Evolutionary conservation across 2,797 vertebrate species (phyloP).

Genomic region (Chlorospingus semifuscus): DNA sequence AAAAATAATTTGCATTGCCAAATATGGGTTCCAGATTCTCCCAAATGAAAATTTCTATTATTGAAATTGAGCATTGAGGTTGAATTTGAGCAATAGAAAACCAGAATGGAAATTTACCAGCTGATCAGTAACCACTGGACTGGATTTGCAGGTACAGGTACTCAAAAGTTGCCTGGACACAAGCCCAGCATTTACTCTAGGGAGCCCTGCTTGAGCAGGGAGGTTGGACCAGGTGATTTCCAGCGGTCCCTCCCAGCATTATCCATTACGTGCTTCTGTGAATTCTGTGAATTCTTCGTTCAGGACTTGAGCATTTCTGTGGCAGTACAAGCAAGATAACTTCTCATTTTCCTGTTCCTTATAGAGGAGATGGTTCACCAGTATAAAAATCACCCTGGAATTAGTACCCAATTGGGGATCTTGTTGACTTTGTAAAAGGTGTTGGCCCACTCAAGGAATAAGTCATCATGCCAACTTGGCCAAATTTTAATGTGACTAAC

Average conservation of each 20-base stretch:
- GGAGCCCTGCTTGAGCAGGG: not conserved
- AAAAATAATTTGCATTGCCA: conserved; percentile 28
- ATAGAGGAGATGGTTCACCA: not conserved
- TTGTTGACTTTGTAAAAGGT: not conserved
- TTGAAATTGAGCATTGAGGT: conserved; percentile 9
- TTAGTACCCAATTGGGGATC: not conserved
- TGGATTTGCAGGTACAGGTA: not conserved
- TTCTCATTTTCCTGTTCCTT: not conserved
- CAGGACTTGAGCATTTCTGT: conserved; percentile 31
- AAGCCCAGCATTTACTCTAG: not conserved
- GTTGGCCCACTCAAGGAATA: not conserved
- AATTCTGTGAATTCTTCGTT: not conserved
- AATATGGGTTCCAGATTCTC: conserved; percentile 52
- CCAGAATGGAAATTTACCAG: conserved; percentile 26
- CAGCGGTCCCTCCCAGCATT: not conserved
- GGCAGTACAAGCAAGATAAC: not conserved
- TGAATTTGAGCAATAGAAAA: conserved; percentile 42
- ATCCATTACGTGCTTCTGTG: not conserved
- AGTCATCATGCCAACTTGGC: conserved; percentile 32
- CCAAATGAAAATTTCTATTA: conserved; percentile 40
- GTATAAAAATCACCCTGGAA: not conserved
- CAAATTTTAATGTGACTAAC: conserved; percentile 23
- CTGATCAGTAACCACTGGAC: not conserved
- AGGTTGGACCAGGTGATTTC: not conserved
- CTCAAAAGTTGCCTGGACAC: not conserved